These are phyloP conservation scores for Tribolium freemani DNA, from an alignment of 2,888 invertebrate species.

Conservation along the genomic window DNA sequence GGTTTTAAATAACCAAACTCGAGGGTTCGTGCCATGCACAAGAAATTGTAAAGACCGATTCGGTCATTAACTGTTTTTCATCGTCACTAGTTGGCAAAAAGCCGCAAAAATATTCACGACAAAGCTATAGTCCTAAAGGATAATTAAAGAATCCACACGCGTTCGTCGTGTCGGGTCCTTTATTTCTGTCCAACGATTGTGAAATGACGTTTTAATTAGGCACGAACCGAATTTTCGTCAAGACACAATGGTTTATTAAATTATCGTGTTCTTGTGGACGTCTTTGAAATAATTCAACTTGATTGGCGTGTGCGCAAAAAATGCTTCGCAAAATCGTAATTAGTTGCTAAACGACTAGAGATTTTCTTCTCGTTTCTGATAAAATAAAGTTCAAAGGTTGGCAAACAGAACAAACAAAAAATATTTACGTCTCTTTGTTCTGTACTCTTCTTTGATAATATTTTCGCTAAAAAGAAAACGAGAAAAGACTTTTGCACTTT, in stretches of 20 bases:
- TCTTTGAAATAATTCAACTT: background rate
- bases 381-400: background rate
- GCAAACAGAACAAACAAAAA: background rate
- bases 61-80: constrained; percentile 39
- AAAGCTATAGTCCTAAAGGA: constrained; percentile 36
- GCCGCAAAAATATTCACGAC: constrained; percentile 23
- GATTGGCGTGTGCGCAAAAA: background rate
- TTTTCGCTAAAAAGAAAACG: background rate
- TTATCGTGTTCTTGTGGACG: background rate
- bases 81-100: constrained; percentile 26
- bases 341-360: background rate
- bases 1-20: constrained; percentile 32
- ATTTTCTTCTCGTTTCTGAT: background rate
- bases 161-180: constrained; percentile 28
- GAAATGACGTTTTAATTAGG: constrained; percentile 39
- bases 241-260: constrained; percentile 32
- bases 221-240: constrained; percentile 24
- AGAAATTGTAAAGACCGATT: constrained; percentile 39
- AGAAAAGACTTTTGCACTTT: background rate
- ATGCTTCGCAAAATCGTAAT: background rate
- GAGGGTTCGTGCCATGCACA: constrained; percentile 25
- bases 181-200: constrained; percentile 34
- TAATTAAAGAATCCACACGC: constrained; percentile 44
- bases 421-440: background rate
- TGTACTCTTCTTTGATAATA: background rate